Evolutionary conservation across 92 coral and sea anemone species (phyloP).

Genomic region (Bergia puertoricense): DNA sequence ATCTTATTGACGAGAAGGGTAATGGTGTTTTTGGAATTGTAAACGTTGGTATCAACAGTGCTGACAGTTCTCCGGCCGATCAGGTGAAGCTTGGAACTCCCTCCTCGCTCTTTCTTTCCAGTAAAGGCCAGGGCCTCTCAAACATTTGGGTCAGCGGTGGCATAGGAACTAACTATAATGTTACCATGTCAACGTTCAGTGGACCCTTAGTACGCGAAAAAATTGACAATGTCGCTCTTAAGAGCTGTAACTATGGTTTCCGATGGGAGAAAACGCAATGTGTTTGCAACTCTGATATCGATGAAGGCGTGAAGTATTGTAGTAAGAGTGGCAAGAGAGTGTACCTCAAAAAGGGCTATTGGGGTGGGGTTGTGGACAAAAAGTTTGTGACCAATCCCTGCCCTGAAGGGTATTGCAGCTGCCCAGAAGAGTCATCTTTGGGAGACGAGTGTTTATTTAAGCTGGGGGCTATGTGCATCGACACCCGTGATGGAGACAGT

Average conservation of each 20-base stretch:
- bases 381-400: constrained; percentile 69
- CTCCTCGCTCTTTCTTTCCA: constrained; percentile 72
- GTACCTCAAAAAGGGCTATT: constrained; percentile 70
- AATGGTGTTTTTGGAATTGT: constrained; percentile 79
- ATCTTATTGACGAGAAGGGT: constrained; percentile 76
- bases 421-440: not conserved
- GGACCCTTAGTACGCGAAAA: constrained; percentile 51
- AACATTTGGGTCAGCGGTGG: constrained; percentile 64
- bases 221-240: constrained; percentile 51
- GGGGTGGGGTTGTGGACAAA: constrained; percentile 86
- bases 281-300: constrained; percentile 52
- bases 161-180: constrained; percentile 37
- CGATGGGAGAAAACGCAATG: constrained; percentile 38
- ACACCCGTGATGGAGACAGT: constrained; percentile 55
- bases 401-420: constrained; percentile 71
- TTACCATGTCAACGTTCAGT: constrained; percentile 61
- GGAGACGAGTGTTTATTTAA: constrained; percentile 19
- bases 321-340: constrained; percentile 50
- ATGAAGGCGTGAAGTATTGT: constrained; percentile 70
- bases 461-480: constrained; percentile 44
- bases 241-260: constrained; percentile 70
- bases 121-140: not conserved
- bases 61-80: not conserved
- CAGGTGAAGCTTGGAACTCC: constrained; percentile 53
- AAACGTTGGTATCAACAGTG: constrained; percentile 40